phyloP scores from a whole-genome alignment of 2,113 vertebrate species.

The Symphodus melops region DNA sequence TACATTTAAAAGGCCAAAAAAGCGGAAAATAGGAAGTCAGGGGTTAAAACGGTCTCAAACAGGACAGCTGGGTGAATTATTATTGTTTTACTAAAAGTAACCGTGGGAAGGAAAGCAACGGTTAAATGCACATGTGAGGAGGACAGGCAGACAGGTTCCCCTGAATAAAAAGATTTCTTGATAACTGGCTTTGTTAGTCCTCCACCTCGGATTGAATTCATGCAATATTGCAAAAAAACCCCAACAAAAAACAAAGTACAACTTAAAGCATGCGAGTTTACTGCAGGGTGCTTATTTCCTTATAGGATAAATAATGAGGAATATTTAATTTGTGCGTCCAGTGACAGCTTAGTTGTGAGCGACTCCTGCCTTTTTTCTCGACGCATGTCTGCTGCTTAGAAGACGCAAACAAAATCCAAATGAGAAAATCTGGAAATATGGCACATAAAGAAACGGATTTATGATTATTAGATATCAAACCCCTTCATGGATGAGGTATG shows the following conservation, averaged over 20 bases:
- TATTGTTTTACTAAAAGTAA: slow-evolving; percentile 4
- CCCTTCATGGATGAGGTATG: neutral
- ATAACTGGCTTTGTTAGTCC: slow-evolving; percentile 5
- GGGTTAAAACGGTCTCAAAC: slow-evolving; percentile 37
- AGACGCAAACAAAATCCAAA: neutral
- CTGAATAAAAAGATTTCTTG: slow-evolving; percentile 34
- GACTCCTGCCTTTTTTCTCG: neutral
- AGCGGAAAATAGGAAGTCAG: slow-evolving; percentile 40
- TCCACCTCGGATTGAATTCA: neutral
- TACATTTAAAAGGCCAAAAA: slow-evolving; percentile 56
- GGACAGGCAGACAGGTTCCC: slow-evolving; percentile 27
- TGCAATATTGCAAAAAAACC: neutral
- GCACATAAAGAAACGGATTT: neutral
- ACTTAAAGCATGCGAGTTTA: neutral
- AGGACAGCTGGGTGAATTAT: neutral
- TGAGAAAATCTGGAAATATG: neutral
- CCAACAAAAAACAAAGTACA: no score
- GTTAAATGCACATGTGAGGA: slow-evolving; percentile 8
- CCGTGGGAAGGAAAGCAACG: neutral
- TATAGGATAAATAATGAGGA: neutral
- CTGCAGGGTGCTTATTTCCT: neutral
- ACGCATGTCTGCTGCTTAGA: slow-evolving; percentile 3
- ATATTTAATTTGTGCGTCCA: neutral
- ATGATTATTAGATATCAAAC: neutral
- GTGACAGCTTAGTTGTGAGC: slow-evolving; percentile 46